phyloP scores from a whole-genome alignment of 2,888 invertebrate species.

The Acleris emargana region DNA sequence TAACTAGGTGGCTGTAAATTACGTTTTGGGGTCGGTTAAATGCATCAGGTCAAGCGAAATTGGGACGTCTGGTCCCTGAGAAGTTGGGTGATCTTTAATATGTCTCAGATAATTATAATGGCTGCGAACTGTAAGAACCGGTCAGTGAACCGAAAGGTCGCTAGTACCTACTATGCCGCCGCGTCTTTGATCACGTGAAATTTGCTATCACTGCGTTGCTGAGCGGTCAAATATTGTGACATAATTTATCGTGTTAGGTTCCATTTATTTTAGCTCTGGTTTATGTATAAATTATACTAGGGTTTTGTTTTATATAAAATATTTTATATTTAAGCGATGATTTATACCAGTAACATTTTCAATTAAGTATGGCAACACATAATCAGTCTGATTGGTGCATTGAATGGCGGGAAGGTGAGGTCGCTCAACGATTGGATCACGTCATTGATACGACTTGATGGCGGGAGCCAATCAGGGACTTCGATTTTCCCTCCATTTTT shows the following conservation, averaged over 20 bases:
- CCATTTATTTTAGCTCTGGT: no score
- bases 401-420: no score
- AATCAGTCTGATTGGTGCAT: no score
- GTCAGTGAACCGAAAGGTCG: constrained; percentile 1
- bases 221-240: not conserved
- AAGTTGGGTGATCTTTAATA: not conserved
- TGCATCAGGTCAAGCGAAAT: not conserved
- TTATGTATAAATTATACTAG: no score
- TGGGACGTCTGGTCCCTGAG: not conserved
- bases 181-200: not conserved
- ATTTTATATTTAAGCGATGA: no score
- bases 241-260: not conserved
- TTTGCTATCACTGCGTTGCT: not conserved
- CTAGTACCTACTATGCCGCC: not conserved
- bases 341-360: no score
- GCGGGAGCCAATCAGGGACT: no score
- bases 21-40: not conserved
- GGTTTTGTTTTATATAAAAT: no score
- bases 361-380: no score
- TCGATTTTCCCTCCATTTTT: no score
- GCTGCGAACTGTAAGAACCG: not conserved
- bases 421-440: no score
- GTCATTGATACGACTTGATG: no score
- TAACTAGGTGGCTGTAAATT: not conserved
- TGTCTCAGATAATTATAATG: not conserved